phyloP scores from a whole-genome alignment of 1,140 invertebrate genomes.

The Diabrotica virgifera region DNA sequence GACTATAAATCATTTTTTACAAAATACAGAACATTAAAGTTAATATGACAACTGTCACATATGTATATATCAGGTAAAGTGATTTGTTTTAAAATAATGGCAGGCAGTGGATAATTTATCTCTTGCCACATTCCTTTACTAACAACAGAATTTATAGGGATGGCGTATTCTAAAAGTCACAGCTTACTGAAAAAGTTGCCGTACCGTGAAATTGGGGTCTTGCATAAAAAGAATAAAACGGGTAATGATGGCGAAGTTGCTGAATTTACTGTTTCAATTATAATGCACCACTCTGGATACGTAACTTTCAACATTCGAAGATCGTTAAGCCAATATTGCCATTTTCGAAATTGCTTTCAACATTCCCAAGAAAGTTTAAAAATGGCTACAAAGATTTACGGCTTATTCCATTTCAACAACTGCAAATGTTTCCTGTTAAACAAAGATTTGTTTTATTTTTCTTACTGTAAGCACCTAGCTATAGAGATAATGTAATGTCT shows the following conservation, averaged over 20 bases:
- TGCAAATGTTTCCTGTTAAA: neutral
- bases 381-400: neutral
- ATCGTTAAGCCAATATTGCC: neutral
- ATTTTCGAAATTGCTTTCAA: neutral
- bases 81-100: no score
- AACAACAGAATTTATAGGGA: neutral
- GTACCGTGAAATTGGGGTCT: constrained; percentile 13
- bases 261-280: constrained; percentile 9
- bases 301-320: neutral
- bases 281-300: neutral
- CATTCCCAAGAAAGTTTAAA: neutral
- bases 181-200: constrained; percentile 11
- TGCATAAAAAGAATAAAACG: constrained; percentile 11
- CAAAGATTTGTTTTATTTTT: neutral
- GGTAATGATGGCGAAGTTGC: neutral
- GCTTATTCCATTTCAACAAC: neutral
- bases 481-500: no score
- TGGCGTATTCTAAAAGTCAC: constrained; percentile 3
- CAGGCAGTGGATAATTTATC: no score
- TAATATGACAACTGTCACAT: no score
- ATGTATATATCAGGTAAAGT: no score
- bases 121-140: no score
- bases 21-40: no score
- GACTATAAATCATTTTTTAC: no score
- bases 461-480: neutral